These are phyloP conservation scores for Leptatherina wallacei DNA, from an alignment of 2,797 vertebrate genomes.

Conservation along the genomic window DNA sequence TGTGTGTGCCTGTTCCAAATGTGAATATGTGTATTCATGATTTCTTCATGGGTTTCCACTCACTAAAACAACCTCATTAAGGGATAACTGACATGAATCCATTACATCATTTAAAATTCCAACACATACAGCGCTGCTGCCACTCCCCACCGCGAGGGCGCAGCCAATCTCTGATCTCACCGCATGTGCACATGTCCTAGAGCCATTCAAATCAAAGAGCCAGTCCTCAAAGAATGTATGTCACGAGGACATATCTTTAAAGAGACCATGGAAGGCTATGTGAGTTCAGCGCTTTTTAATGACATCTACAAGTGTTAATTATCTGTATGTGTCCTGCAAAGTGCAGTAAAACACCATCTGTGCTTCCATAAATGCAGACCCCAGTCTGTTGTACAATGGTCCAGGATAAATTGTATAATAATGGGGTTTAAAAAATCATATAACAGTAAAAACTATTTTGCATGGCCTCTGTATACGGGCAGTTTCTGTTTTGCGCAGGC, in stretches of 20 bases:
- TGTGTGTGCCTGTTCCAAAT: constrained; percentile 15
- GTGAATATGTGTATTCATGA: not conserved
- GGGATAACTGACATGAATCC: constrained; percentile 64
- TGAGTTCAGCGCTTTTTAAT: constrained; percentile 58
- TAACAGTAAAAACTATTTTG: constrained; percentile 7
- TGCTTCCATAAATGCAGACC: constrained; percentile 64
- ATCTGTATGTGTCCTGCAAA: constrained; percentile 57
- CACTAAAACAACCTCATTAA: constrained; percentile 63
- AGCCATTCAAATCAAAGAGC: constrained; percentile 45
- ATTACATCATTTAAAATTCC: constrained; percentile 63
- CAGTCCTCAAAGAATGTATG: constrained; percentile 39
- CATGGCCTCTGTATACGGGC: constrained; percentile 51
- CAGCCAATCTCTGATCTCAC: constrained; percentile 52
- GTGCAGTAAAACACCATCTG: constrained; percentile 77
- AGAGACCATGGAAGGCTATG: constrained; percentile 16
- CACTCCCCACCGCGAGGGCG: constrained; percentile 40
- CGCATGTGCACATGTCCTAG: constrained; percentile 22
- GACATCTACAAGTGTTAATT: constrained; percentile 58
- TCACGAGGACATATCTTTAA: constrained; percentile 49
- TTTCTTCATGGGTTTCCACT: constrained; percentile 42
- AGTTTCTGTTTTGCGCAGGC: constrained; percentile 53
- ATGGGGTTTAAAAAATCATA: constrained; percentile 7
- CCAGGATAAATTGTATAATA: constrained; percentile 44
- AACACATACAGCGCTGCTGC: constrained; percentile 40
- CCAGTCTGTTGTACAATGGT: constrained; percentile 54